Percentiles rank a stretch among this genome's conserved stretches.
Evolutionary conservation across 2,888 invertebrate genomes (phyloP).

Genomic region (Iselma pallidipennis): DNA sequence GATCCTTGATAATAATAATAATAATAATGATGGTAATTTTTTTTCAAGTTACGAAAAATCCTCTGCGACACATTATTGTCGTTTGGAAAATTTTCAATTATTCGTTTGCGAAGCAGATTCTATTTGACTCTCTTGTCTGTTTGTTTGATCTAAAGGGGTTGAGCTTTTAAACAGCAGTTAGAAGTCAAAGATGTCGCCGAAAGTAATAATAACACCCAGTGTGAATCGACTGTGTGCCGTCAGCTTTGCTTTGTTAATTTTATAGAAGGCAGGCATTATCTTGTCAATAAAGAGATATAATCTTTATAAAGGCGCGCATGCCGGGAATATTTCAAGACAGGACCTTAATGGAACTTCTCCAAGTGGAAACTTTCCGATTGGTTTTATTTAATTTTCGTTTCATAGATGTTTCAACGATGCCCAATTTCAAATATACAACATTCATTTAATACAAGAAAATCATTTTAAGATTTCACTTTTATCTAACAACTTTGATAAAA

Average conservation of each 20-base stretch:
- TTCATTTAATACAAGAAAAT: too few species aligned
- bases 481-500: too few species aligned
- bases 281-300: slow-evolving; percentile 19
- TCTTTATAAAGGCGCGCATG: slow-evolving; percentile 2
- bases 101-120: too few species aligned
- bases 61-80: slow-evolving; percentile 1
- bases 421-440: background rate
- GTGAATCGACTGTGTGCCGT: background rate
- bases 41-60: slow-evolving; percentile 15
- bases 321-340: slow-evolving; percentile 7
- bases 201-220: slow-evolving; percentile 16
- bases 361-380: slow-evolving; percentile 3
- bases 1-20: slow-evolving; percentile 12
- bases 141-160: background rate
- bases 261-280: slow-evolving; percentile 12
- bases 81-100: too few species aligned
- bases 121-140: too few species aligned
- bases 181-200: slow-evolving; percentile 5
- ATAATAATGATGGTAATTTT: too few species aligned
- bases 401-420: background rate
- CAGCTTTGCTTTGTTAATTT: slow-evolving; percentile 22
- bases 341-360: slow-evolving; percentile 11
- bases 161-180: background rate
- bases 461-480: too few species aligned
- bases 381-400: background rate